These are phyloP conservation scores for Gastrophryne carolinensis DNA, from an alignment of 2,797 vertebrate species.

Conservation along the genomic window DNA sequence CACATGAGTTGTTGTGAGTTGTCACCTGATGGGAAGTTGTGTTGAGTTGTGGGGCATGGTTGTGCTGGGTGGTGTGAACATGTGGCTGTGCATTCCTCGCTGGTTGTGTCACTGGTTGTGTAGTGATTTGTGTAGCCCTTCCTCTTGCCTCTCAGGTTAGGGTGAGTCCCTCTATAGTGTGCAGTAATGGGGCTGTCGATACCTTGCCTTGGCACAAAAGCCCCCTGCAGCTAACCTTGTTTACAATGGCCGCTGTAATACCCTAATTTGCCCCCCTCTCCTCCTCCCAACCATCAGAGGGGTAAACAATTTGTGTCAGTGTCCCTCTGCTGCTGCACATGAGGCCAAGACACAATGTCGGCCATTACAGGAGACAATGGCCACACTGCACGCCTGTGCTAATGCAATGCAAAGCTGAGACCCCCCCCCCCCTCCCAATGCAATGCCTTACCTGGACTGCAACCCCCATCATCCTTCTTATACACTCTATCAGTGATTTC, in stretches of 20 bases:
- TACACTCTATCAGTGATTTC: too few species aligned
- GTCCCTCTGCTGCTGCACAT: constrained; percentile 43
- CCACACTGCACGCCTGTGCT: constrained; percentile 47
- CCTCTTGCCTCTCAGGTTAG: constrained; percentile 21
- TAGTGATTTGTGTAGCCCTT: not conserved
- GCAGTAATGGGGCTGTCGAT: constrained; percentile 58
- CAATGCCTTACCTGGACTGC: too few species aligned
- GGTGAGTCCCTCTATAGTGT: constrained; percentile 35
- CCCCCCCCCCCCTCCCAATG: too few species aligned
- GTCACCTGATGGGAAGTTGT: too few species aligned
- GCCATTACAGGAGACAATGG: constrained; percentile 53
- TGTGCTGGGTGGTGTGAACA: too few species aligned
- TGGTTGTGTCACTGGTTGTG: not conserved
- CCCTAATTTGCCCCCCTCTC: constrained; percentile 62
- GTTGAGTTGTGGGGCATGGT: too few species aligned
- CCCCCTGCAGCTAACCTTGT: constrained; percentile 59
- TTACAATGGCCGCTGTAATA: constrained; percentile 60
- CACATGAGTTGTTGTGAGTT: too few species aligned
- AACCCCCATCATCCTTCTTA: too few species aligned
- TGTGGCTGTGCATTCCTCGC: too few species aligned
- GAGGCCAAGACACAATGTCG: constrained; percentile 54
- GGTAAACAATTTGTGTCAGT: constrained; percentile 57
- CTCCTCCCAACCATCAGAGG: constrained; percentile 60
- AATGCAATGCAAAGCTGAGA: constrained; percentile 55
- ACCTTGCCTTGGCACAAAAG: constrained; percentile 58